These are phyloP conservation scores for Brevimyrus niger DNA, from an alignment of 2,113 vertebrate species.

Conservation along the genomic window DNA sequence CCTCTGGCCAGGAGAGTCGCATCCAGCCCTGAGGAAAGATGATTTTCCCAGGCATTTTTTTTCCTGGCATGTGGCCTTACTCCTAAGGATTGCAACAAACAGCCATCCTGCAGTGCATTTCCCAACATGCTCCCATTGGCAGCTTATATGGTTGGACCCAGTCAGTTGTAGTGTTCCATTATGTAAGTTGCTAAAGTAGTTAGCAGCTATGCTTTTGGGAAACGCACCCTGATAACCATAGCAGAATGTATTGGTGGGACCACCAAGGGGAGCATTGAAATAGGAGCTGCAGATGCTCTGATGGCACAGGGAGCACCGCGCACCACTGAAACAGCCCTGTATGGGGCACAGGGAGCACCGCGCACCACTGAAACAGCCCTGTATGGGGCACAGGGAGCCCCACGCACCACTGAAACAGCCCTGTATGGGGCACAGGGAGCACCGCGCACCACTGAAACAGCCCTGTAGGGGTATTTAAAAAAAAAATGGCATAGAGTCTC, in stretches of 20 bases:
- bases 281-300: neutral
- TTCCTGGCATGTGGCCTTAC: neutral
- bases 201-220: neutral
- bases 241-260: neutral
- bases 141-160: neutral
- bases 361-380: neutral
- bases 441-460: neutral
- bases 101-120: neutral
- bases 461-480: neutral
- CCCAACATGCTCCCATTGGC: neutral
- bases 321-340: no score
- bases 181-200: neutral
- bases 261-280: neutral
- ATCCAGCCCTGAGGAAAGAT: neutral
- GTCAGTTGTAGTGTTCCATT: neutral
- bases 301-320: neutral
- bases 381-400: neutral
- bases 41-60: neutral
- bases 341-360: no score
- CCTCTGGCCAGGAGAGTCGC: neutral
- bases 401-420: neutral
- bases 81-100: neutral
- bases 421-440: neutral
- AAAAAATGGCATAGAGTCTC: neutral
- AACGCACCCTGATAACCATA: neutral